Evolutionary conservation across 35 echinoderm and acorn worm genomes (phyloP).

Genomic region (Ophioderma brevispina): DNA sequence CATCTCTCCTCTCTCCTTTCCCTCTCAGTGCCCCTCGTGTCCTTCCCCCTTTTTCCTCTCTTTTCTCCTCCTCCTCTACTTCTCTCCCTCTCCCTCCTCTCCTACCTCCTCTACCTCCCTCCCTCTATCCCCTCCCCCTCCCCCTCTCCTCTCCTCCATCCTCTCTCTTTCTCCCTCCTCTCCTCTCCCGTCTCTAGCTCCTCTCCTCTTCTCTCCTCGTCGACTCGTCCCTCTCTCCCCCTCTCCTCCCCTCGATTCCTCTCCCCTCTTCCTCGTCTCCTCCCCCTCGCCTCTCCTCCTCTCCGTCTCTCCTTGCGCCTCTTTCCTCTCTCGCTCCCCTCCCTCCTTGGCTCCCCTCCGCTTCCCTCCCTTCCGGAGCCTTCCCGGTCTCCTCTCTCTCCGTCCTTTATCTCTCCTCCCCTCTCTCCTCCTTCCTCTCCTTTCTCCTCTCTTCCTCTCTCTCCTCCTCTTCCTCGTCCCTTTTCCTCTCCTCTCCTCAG

Average conservation of each 20-base stretch:
- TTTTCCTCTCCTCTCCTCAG: no score
- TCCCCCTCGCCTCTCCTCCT: not conserved
- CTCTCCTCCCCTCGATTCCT: not conserved
- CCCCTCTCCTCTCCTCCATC: not conserved
- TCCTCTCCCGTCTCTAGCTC: not conserved
- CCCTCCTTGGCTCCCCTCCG: not conserved
- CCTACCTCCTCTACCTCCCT: not conserved
- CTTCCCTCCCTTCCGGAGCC: not conserved
- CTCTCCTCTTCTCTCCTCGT: not conserved
- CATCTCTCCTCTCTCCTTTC: not conserved
- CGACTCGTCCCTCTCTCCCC: not conserved
- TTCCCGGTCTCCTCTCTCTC: not conserved
- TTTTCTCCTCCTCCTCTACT: not conserved
- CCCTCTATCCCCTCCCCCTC: not conserved
- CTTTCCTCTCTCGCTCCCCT: not conserved
- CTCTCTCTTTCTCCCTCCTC: not conserved
- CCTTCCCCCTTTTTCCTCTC: not conserved
- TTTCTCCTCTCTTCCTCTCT: no score
- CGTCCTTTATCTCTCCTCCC: not conserved
- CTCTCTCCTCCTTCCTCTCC: no score
- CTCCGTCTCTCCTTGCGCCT: not conserved
- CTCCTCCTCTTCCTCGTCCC: no score
- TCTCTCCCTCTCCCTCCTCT: slow-evolving; percentile 8
- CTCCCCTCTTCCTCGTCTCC: not conserved
- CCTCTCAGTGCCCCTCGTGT: not conserved